Evolutionary conservation across 2,113 vertebrate genomes (phyloP), one percentile per base, ranked within the genome.

Genomic region (Sakesphorus luctuosus): DNA sequence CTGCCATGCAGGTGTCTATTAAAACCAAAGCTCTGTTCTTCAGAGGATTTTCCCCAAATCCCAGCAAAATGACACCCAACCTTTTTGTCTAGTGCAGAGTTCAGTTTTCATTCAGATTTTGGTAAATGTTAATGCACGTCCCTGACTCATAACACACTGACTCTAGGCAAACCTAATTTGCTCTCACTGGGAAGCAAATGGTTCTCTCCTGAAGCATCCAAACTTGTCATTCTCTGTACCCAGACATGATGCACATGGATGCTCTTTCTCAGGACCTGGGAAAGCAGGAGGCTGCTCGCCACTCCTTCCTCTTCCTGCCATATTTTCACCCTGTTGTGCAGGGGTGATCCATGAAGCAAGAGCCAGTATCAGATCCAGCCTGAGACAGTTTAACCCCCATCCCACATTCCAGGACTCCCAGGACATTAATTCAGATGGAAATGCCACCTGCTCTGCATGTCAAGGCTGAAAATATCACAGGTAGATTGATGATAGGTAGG

Each of bases 201-300:
- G 63, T 87, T 73, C 72, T 46, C 73, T 68, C 84, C 87, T 79
- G 61, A 87, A 94, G 81, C 94, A 94, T 75, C 95, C 95, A 75
- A 94, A 97, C 69, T 75, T 94, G 89, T 94, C 95, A 63, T 62
- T 5, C 50, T 55, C 76, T 31, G 52, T 4, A n/a, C 62, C 79
- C 7, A 43, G 78, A 67, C 55, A 10, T 0, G 29, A 77, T 63
- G 72, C 90, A 67, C 74, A 4, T 3, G 10, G 66, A 52, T 79
- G 82, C 66, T 76, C 71, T 80, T 40, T 76, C 71, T 80, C 40
- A 92, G 12, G 78, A 83, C 72, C 85, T 16, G 38, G 38, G 35
- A 63, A 61, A 73, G 6, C 33, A 55, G 50, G 31, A 82, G 67
- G 44, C 28, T 1, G 6, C 72, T 90, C 80, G 6, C 58, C 3